Conservation (phyloP, 2,797 vertebrate species). For the Menidia menidia region DNA sequence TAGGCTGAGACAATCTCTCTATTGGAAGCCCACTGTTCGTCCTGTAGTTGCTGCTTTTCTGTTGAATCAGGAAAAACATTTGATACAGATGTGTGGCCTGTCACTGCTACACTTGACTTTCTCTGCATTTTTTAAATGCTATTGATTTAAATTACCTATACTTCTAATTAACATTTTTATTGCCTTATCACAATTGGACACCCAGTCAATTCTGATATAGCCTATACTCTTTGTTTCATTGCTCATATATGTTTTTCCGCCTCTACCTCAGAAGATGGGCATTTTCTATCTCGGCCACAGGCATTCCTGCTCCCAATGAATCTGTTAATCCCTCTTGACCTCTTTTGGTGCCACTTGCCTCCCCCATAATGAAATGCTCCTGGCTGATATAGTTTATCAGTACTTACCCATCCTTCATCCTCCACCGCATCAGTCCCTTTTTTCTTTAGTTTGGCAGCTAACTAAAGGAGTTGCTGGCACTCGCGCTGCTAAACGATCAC, state of each 20-base stretch:
- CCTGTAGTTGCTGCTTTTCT: background rate
- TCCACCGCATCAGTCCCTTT: background rate
- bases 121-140: background rate
- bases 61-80: background rate
- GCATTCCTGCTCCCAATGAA: background rate
- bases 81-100: too few relatives aligned
- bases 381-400: conserved; percentile 1
- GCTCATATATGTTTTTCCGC: background rate
- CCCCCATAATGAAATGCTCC: background rate
- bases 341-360: background rate
- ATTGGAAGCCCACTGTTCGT: background rate
- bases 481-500: too few relatives aligned
- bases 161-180: background rate
- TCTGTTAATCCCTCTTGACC: background rate
- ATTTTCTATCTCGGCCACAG: background rate
- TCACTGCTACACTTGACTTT: background rate
- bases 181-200: background rate
- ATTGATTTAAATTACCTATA: background rate
- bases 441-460: background rate
- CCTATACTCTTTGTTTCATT: too few relatives aligned
- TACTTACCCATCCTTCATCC: background rate
- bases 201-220: too few relatives aligned
- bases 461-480: too few relatives aligned
- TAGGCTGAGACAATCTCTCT: too few relatives aligned
- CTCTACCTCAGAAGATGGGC: background rate